Evolutionary conservation across 2,888 invertebrate species (phyloP).

Genomic region (Eretmocerus hayati): DNA sequence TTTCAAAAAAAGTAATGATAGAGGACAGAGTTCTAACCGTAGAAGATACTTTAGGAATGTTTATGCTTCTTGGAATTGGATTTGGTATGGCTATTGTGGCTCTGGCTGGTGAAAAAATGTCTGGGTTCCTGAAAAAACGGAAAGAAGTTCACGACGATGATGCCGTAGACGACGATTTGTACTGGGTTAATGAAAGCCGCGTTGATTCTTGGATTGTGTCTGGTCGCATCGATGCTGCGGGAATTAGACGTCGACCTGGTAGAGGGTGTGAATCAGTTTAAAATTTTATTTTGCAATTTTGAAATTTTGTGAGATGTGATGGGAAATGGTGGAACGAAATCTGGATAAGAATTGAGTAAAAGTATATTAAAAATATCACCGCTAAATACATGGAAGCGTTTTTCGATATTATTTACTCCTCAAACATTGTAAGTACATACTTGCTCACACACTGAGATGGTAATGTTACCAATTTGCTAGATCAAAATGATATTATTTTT

Average conservation of each 20-base stretch:
- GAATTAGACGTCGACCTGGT: too few species aligned
- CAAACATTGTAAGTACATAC: too few species aligned
- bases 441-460: too few species aligned
- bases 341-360: too few species aligned
- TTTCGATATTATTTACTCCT: too few species aligned
- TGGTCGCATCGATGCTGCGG: not conserved
- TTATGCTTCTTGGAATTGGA: slow-evolving; percentile 64
- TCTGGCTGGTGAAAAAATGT: slow-evolving; percentile 2
- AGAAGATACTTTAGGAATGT: slow-evolving; percentile 79
- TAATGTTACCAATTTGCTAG: too few species aligned
- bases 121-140: not conserved
- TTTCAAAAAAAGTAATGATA: slow-evolving; percentile 37
- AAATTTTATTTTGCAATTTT: too few species aligned
- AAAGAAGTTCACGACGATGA: not conserved
- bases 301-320: too few species aligned
- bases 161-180: not conserved
- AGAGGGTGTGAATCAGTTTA: slow-evolving; percentile 11
- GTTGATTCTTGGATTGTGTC: slow-evolving; percentile 4
- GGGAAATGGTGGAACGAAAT: too few species aligned
- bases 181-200: not conserved
- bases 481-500: too few species aligned
- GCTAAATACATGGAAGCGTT: too few species aligned
- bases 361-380: too few species aligned
- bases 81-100: slow-evolving; percentile 52
- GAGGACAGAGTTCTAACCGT: slow-evolving; percentile 69